Conservation (phyloP, 1,140 invertebrate species). For the Cyphomyrmex costatus region DNA sequence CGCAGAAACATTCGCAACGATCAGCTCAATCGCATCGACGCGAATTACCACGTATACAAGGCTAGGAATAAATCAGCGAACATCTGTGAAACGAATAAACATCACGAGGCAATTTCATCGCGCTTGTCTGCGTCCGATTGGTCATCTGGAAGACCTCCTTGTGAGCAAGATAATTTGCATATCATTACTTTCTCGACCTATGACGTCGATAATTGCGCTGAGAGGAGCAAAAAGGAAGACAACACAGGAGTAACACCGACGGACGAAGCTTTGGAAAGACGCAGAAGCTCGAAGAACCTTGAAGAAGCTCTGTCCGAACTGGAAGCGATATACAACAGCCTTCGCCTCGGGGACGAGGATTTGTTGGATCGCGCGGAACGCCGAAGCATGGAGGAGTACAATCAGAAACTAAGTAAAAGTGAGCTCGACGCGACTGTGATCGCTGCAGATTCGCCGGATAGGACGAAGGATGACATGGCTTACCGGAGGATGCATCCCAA, state of each 20-base stretch:
- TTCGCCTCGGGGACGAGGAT: constrained; percentile 93
- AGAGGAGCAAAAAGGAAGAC: constrained; percentile 21
- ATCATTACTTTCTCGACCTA: neutral
- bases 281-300: constrained; percentile 91
- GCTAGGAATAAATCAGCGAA: constrained; percentile 27
- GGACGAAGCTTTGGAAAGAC: constrained; percentile 81
- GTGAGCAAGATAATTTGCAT: neutral
- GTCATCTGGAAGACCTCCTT: constrained; percentile 26
- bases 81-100: constrained; percentile 58
- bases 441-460: constrained; percentile 87
- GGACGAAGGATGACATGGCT: constrained; percentile 93
- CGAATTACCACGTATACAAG: constrained; percentile 21
- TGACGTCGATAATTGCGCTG: constrained; percentile 23
- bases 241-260: constrained; percentile 73
- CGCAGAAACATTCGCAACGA: constrained; percentile 70
- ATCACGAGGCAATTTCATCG: constrained; percentile 24
- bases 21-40: constrained; percentile 62
- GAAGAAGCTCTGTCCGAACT: constrained; percentile 95
- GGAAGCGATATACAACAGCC: constrained; percentile 95
- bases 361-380: constrained; percentile 92
- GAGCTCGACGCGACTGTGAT: neutral
- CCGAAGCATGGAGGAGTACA: constrained; percentile 88
- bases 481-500: constrained; percentile 90
- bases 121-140: neutral
- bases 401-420: constrained; percentile 65